phyloP scores from a whole-genome alignment of 2,888 invertebrate species.

The Synergus umbraculus region DNA sequence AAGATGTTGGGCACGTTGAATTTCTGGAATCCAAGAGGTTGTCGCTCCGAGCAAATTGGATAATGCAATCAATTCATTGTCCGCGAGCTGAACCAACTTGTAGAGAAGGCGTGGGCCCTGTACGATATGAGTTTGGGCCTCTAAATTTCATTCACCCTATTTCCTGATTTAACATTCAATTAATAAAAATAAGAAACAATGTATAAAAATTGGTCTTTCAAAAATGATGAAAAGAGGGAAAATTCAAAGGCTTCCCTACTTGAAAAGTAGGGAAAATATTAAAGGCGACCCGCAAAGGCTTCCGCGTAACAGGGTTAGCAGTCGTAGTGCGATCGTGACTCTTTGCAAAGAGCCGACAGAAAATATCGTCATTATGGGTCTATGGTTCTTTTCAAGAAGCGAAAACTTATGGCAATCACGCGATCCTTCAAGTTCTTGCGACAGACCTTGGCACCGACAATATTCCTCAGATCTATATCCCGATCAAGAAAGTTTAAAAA shows the following conservation, averaged over 20 bases:
- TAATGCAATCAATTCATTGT: slow-evolving; percentile 49
- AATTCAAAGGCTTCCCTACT: no score
- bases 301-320: slow-evolving; percentile 55
- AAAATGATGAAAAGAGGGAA: background rate
- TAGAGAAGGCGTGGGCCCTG: background rate
- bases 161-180: background rate
- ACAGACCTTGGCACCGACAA: slow-evolving; percentile 62
- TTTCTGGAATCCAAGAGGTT: slow-evolving; percentile 54
- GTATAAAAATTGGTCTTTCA: background rate
- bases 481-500: slow-evolving; percentile 24
- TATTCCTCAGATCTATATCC: slow-evolving; percentile 10
- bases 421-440: slow-evolving; percentile 64
- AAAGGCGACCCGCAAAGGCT: slow-evolving; percentile 42
- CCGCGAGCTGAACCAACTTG: background rate
- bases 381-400: slow-evolving; percentile 63
- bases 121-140: background rate
- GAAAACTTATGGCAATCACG: slow-evolving; percentile 71
- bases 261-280: slow-evolving; percentile 22
- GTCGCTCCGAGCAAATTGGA: slow-evolving; percentile 53
- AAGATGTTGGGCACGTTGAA: slow-evolving; percentile 52
- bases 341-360: slow-evolving; percentile 71
- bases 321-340: slow-evolving; percentile 64
- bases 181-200: background rate
- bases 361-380: slow-evolving; percentile 70
- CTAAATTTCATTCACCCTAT: background rate